Percentiles rank a stretch among this genome's conserved stretches.
Conservation (phyloP, 2,797 vertebrate species). For the Scolopax rusticola region DNA sequence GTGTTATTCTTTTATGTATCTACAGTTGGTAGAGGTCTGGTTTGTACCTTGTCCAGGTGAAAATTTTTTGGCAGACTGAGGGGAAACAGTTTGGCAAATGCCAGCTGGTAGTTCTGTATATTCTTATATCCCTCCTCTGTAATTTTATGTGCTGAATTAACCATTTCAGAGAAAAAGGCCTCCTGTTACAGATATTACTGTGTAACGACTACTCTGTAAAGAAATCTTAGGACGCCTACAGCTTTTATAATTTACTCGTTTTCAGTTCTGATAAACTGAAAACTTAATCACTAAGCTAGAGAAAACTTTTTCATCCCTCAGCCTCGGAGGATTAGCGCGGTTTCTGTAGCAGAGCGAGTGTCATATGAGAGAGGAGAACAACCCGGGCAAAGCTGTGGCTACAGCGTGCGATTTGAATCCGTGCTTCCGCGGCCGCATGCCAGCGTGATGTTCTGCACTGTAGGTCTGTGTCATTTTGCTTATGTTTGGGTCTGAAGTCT, state of each 20-base stretch:
- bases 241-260: neutral
- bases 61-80: neutral
- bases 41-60: neutral
- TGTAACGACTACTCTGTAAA: neutral
- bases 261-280: neutral
- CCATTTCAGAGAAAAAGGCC: neutral
- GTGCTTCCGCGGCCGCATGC: slow-evolving; percentile 93
- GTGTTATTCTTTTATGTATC: neutral
- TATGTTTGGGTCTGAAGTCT: neutral
- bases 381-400: slow-evolving; percentile 93
- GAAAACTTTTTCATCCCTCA: slow-evolving; percentile 52
- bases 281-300: neutral
- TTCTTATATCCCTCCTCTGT: neutral
- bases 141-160: neutral
- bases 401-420: slow-evolving; percentile 97
- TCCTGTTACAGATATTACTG: neutral
- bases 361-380: slow-evolving; percentile 91
- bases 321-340: slow-evolving; percentile 96
- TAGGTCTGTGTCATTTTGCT: slow-evolving; percentile 82
- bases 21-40: neutral
- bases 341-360: slow-evolving; percentile 94
- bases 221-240: neutral
- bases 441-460: slow-evolving; percentile 95
- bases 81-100: neutral
- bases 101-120: neutral